Evolutionary conservation across 37 sponge, comb jelly and placozoan genomes (phyloP).

Genomic region (Cliona cf. orientalis): DNA sequence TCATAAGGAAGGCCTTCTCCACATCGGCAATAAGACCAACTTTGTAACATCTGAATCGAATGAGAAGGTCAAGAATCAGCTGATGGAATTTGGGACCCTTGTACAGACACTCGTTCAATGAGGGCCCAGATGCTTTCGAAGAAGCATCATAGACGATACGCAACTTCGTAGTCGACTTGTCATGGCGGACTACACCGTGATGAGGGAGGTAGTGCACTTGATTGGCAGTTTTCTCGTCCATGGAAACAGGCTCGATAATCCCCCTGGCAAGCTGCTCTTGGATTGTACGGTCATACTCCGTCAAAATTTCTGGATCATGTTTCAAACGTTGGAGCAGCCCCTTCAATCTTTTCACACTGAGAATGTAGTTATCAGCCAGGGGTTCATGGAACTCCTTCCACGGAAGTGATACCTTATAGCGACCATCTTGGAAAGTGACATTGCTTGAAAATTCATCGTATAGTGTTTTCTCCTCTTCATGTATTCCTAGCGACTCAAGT

Average conservation of each 20-base stretch:
- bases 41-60: constrained; percentile 37
- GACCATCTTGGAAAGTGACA: constrained; percentile 23
- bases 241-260: constrained; percentile 19
- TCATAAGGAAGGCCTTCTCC: constrained; percentile 52
- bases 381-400: constrained; percentile 41
- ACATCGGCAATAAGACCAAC: constrained; percentile 40
- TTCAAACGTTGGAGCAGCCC: constrained; percentile 18
- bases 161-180: constrained; percentile 41
- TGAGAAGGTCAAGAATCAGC: constrained; percentile 23
- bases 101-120: constrained; percentile 46
- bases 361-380: constrained; percentile 30
- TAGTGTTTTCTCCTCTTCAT: constrained; percentile 13
- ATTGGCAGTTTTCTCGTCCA: background rate
- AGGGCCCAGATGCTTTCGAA: constrained; percentile 13
- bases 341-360: constrained; percentile 21
- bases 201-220: constrained; percentile 50
- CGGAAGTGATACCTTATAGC: constrained; percentile 35
- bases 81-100: constrained; percentile 35
- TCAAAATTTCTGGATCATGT: constrained; percentile 26
- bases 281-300: constrained; percentile 25
- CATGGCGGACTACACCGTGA: constrained; percentile 22
- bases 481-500: constrained; percentile 41
- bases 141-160: constrained; percentile 44
- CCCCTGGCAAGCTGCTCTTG: constrained; percentile 38
- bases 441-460: constrained; percentile 6